phyloP scores from a whole-genome alignment of 2,888 invertebrate species.

The Adelphocoris suturalis region DNA sequence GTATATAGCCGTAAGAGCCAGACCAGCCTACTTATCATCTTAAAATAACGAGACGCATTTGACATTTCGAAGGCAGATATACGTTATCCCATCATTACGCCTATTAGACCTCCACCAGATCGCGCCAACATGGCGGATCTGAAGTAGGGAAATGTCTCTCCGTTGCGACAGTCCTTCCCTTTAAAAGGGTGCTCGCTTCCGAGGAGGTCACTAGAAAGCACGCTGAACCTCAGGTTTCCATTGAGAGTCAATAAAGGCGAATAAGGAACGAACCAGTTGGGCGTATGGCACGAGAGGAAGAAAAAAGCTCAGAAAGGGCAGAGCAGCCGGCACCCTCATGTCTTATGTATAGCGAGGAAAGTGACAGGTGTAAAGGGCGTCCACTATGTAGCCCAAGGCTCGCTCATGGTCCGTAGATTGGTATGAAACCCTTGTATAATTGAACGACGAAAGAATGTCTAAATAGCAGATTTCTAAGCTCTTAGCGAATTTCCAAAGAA shows the following conservation, averaged over 20 bases:
- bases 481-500: too few relatives aligned
- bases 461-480: too few relatives aligned
- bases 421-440: too few relatives aligned
- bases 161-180: background rate
- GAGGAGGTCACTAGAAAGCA: slow-evolving; percentile 35
- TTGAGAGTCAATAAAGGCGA: slow-evolving; percentile 21
- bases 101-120: background rate
- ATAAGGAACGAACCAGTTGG: slow-evolving; percentile 24
- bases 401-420: background rate
- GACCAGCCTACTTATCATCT: too few relatives aligned
- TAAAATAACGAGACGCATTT: too few relatives aligned
- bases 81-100: background rate
- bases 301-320: slow-evolving; percentile 3
- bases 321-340: background rate
- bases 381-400: slow-evolving; percentile 3
- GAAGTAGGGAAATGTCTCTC: background rate
- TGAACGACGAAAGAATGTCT: too few relatives aligned
- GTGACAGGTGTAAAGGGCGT: slow-evolving; percentile 39
- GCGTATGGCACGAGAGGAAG: background rate
- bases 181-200: background rate
- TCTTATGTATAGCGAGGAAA: background rate
- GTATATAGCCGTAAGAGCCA: too few relatives aligned
- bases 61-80: too few relatives aligned
- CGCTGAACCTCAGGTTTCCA: background rate
- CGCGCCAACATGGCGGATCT: background rate